Conservation (phyloP, 2,888 invertebrate species). For the Altica lythri region DNA sequence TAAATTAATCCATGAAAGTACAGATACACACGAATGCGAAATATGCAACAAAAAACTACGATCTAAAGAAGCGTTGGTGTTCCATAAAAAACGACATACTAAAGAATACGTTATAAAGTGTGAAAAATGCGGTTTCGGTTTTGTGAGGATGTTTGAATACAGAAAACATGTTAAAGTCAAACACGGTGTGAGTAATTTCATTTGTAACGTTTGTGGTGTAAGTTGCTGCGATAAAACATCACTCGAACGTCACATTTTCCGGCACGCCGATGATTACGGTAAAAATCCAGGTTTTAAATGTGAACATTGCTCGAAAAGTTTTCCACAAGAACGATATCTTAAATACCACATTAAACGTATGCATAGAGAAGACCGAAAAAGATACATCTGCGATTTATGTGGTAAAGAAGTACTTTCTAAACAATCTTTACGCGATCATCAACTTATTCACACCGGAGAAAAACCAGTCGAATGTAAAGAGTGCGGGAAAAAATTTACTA, state of each 20-base stretch:
- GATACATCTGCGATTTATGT: conserved; percentile 55
- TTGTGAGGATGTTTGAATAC: conserved; percentile 47
- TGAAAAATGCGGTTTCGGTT: conserved; percentile 44
- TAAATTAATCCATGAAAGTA: conserved; percentile 29
- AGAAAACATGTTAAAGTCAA: conserved; percentile 45
- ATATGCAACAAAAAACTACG: conserved; percentile 62
- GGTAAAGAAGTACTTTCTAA: conserved; percentile 59
- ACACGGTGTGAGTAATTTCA: conserved; percentile 42
- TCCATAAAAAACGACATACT: conserved; percentile 61
- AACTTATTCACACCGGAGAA: conserved; percentile 51
- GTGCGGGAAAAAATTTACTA: conserved; percentile 63
- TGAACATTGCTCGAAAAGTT: conserved; percentile 39
- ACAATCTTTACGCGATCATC: conserved; percentile 44
- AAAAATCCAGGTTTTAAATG: conserved; percentile 40
- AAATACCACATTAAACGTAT: conserved; percentile 41
- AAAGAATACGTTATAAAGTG: conserved; percentile 62
- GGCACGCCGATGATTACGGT: conserved; percentile 42
- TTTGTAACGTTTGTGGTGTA: conserved; percentile 46
- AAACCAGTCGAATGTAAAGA: conserved; percentile 59
- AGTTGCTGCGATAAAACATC: conserved; percentile 45
- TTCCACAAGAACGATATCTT: conserved; percentile 37
- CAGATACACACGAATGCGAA: conserved; percentile 54
- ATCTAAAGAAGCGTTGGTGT: conserved; percentile 51
- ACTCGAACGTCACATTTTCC: conserved; percentile 44
- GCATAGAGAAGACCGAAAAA: conserved; percentile 41